A percentile compares a stretch with the other conserved stretches of the same genome.
Evolutionary conservation across 2,113 vertebrate species (phyloP).

Genomic region (Microtus oregoni): DNA sequence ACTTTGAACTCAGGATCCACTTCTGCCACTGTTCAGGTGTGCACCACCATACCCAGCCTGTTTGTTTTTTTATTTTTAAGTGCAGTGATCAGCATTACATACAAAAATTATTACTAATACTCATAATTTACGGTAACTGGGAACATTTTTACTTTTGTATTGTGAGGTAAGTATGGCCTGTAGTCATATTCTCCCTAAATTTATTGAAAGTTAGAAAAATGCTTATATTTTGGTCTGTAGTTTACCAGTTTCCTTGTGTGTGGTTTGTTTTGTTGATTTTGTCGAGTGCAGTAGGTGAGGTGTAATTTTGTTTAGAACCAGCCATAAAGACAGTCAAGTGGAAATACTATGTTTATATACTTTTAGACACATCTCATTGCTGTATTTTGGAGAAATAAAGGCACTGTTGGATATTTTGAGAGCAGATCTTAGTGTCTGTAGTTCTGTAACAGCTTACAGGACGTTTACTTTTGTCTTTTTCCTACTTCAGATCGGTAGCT

Average conservation of each 20-base stretch:
- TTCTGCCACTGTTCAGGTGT: not conserved
- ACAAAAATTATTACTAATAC: not conserved
- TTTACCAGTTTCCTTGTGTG: not conserved
- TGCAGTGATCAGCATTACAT: not conserved
- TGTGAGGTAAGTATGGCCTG: not conserved
- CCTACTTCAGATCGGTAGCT: not conserved
- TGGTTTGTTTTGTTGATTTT: conserved; percentile 4
- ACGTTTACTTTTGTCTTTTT: conserved; percentile 18
- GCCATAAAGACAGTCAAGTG: conserved; percentile 4
- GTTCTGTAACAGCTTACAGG: not conserved
- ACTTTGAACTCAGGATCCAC: not conserved
- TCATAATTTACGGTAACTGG: not conserved
- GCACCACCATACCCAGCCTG: not conserved
- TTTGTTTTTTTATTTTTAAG: not conserved
- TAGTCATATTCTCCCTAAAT: not conserved
- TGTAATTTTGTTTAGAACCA: conserved; percentile 47
- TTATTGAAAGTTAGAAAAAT: conserved; percentile 15
- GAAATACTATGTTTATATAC: not conserved
- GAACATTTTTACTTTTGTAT: not conserved
- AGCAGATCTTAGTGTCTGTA: conserved; percentile 7
- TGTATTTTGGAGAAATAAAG: conserved; percentile 35
- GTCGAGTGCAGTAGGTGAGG: not conserved
- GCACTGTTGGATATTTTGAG: not conserved
- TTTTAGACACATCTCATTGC: conserved; percentile 1
- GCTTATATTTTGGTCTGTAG: conserved; percentile 40